A percentile compares a stretch with the other conserved stretches of the same genome.
Evolutionary conservation across 37 sponge, comb jelly and placozoan species (phyloP).

Genomic region (Oopsacas minuta): DNA sequence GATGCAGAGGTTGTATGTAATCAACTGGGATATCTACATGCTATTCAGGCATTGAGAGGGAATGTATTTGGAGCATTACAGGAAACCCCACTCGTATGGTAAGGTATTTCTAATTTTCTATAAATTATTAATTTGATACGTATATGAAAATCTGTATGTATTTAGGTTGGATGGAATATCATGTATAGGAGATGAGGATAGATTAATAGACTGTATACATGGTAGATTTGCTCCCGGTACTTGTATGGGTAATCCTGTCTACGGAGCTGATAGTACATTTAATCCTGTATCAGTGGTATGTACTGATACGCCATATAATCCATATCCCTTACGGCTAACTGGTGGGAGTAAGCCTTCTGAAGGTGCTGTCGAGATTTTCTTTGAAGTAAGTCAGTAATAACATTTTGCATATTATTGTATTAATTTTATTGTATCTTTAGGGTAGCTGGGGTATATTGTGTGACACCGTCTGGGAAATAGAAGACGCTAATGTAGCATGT

Average conservation of each 20-base stretch:
- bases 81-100: background rate
- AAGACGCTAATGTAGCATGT: background rate
- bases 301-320: background rate
- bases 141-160: background rate
- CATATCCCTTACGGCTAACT: background rate
- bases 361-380: background rate
- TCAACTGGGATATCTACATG: constrained; percentile 34
- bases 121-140: background rate
- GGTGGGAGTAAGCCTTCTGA: background rate
- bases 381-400: too few relatives aligned
- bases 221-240: background rate
- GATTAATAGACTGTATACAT: background rate
- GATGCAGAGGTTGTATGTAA: constrained; percentile 44
- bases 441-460: background rate
- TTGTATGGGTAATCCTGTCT: background rate
- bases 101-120: background rate
- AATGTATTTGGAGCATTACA: background rate
- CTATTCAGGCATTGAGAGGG: background rate
- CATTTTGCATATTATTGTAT: too few relatives aligned
- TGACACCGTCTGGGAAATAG: background rate
- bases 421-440: background rate
- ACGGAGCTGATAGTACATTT: background rate
- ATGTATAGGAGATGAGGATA: background rate
- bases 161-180: background rate
- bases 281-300: background rate